phyloP scores from a whole-genome alignment of 2,113 vertebrate species.

The Glaucidium brasilianum region DNA sequence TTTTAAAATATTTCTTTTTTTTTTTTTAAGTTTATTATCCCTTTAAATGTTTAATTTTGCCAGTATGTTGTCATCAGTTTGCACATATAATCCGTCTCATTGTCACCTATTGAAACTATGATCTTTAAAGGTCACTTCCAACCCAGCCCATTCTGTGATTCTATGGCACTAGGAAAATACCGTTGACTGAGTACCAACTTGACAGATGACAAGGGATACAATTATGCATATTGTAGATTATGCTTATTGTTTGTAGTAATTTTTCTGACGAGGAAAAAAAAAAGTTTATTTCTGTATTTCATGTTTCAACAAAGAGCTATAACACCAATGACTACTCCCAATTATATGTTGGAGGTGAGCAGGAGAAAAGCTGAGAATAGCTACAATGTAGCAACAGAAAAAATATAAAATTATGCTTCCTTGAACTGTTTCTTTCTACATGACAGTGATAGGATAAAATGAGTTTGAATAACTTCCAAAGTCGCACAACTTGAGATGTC shows the following conservation, averaged over 20 bases:
- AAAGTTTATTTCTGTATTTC: background rate
- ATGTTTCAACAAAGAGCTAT: background rate
- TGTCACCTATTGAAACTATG: background rate
- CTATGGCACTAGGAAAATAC: background rate
- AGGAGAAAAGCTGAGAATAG: background rate
- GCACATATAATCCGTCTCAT: background rate
- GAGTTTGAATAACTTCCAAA: background rate
- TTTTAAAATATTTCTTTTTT: background rate
- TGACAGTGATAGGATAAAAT: background rate
- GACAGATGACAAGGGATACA: background rate
- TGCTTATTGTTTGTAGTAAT: background rate
- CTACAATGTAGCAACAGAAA: background rate
- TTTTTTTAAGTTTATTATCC: background rate
- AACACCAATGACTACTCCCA: background rate
- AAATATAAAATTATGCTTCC: background rate
- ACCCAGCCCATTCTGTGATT: background rate
- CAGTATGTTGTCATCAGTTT: background rate
- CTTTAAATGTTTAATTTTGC: background rate
- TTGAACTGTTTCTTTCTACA: background rate
- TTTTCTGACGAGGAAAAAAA: background rate
- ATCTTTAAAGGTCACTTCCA: background rate
- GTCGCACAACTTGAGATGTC: background rate
- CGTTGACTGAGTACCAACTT: background rate
- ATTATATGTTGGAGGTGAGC: accelerated
- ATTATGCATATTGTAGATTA: background rate